Conservation (phyloP, 1,140 invertebrate species). For the Zophobas morio region DNA sequence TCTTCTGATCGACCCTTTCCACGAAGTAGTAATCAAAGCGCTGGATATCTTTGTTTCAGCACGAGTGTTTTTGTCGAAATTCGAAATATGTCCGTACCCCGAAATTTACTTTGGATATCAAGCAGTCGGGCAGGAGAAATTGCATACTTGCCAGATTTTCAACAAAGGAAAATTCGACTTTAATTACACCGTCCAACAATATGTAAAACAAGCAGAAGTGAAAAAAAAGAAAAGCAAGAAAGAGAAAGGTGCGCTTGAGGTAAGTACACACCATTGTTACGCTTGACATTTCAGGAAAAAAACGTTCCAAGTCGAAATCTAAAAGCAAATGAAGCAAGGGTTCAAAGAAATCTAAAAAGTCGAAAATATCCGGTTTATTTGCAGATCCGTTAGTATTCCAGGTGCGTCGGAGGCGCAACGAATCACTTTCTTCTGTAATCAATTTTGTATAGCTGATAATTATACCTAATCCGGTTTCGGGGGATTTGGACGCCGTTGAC, state of each 20-base stretch:
- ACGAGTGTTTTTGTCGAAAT: constrained; percentile 49
- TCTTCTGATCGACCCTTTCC: constrained; percentile 35
- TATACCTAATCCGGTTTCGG: too few relatives aligned
- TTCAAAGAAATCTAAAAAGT: too few relatives aligned
- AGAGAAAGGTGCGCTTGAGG: background rate
- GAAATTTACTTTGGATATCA: constrained; percentile 61
- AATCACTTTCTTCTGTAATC: too few relatives aligned
- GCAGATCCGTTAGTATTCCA: too few relatives aligned
- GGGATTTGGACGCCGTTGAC: too few relatives aligned
- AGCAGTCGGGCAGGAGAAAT: constrained; percentile 52
- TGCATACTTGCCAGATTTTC: constrained; percentile 51
- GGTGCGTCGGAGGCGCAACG: too few relatives aligned
- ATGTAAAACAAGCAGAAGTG: constrained; percentile 40
- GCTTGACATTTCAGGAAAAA: too few relatives aligned
- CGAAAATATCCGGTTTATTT: too few relatives aligned
- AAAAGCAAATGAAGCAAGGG: too few relatives aligned
- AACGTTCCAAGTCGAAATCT: too few relatives aligned
- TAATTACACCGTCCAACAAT: constrained; percentile 53
- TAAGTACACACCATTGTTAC: background rate
- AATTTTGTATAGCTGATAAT: too few relatives aligned
- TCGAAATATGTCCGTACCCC: constrained; percentile 57
- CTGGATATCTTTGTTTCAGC: constrained; percentile 40
- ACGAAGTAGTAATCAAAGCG: constrained; percentile 35
- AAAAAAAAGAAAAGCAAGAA: constrained; percentile 47
- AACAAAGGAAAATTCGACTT: constrained; percentile 63